These are phyloP conservation scores for Varroa destructor DNA, from an alignment of 1,140 invertebrate genomes.

Conservation along the genomic window DNA sequence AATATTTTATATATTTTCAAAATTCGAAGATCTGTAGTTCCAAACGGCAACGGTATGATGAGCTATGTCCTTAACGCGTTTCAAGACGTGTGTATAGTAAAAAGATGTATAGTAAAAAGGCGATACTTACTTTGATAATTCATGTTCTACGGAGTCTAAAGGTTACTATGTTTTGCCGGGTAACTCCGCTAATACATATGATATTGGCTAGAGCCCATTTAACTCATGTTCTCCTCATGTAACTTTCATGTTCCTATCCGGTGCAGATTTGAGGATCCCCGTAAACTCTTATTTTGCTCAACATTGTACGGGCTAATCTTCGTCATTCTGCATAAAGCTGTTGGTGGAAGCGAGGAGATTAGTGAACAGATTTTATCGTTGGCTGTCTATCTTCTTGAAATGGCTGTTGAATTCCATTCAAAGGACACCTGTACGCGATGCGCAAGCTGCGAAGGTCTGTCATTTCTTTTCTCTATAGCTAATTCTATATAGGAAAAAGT, in stretches of 20 bases:
- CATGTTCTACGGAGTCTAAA: no score
- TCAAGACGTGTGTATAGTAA: no score
- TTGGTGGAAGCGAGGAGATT: constrained; percentile 34
- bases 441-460: background rate
- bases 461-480: constrained; percentile 36
- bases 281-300: constrained; percentile 27
- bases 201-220: no score
- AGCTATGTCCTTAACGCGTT: no score
- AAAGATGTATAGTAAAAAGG: no score
- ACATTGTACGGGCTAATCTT: background rate
- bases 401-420: constrained; percentile 52
- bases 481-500: background rate
- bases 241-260: background rate
- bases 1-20: no score
- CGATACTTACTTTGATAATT: no score
- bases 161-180: no score
- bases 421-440: constrained; percentile 17
- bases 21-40: no score
- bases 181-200: no score
- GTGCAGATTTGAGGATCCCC: constrained; percentile 31
- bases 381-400: constrained; percentile 68
- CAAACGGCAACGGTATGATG: no score
- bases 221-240: no score
- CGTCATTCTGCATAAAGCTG: constrained; percentile 33
- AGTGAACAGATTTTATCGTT: constrained; percentile 72